phyloP scores from a whole-genome alignment of 35 echinoderm and acorn worm genomes.

The Lytechinus variegatus region DNA sequence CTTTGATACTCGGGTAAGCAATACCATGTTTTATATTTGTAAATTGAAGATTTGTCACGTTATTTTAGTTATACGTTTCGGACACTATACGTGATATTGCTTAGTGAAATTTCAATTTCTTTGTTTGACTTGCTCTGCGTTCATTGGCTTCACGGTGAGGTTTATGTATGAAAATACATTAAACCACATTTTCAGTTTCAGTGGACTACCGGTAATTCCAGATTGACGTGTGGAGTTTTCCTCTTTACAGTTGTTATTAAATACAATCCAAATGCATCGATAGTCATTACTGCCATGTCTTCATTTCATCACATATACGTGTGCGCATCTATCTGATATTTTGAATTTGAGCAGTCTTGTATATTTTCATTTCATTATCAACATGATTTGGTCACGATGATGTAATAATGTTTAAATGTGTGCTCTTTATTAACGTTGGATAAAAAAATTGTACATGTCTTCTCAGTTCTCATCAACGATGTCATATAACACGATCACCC shows the following conservation, averaged over 20 bases:
- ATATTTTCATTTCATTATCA: neutral
- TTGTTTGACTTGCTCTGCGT: neutral
- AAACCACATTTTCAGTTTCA: neutral
- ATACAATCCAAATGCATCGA: neutral
- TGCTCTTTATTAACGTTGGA: no score
- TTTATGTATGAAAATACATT: neutral
- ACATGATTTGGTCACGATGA: no score
- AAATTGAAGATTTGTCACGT: neutral
- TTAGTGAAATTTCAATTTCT: neutral
- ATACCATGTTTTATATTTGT: neutral
- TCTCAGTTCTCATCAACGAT: no score
- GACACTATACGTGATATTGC: neutral
- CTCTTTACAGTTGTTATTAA: neutral
- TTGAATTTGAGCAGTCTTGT: neutral
- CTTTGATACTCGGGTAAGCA: neutral
- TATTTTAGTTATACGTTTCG: neutral
- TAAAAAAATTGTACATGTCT: no score
- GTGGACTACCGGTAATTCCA: neutral
- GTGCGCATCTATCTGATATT: neutral
- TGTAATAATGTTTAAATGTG: no score
- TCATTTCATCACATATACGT: neutral
- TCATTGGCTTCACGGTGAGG: neutral
- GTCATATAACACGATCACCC: no score
- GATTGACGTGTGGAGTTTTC: neutral
- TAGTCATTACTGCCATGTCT: neutral